Evolutionary conservation across 2,113 vertebrate species (phyloP).

Genomic region (Anolis carolinensis): DNA sequence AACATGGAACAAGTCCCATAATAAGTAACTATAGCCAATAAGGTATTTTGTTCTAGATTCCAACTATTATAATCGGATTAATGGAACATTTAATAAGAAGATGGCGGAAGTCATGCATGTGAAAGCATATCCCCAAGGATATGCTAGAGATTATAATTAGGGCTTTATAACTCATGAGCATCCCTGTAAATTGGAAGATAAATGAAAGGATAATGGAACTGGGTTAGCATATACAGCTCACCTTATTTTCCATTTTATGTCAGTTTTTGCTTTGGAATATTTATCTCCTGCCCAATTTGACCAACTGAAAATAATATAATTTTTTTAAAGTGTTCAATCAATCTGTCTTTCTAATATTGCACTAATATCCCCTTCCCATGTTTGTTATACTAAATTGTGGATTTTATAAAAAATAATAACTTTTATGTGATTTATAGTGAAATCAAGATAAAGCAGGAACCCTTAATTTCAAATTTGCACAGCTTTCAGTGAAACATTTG

Average conservation of each 20-base stretch:
- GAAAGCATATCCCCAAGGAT: too few relatives aligned
- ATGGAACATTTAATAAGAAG: too few relatives aligned
- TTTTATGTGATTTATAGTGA: neutral
- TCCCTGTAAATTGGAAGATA: neutral
- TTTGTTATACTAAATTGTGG: neutral
- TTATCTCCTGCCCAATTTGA: too few relatives aligned
- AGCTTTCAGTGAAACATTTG: too few relatives aligned
- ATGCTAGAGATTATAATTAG: too few relatives aligned
- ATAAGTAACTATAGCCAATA: too few relatives aligned
- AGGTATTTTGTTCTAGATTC: neutral
- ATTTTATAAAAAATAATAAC: too few relatives aligned
- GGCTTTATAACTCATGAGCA: too few relatives aligned
- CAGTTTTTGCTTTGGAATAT: neutral
- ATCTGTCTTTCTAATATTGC: neutral
- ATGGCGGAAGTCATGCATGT: too few relatives aligned
- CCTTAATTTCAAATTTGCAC: neutral
- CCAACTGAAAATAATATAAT: too few relatives aligned
- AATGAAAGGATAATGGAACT: neutral
- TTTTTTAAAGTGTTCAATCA: neutral
- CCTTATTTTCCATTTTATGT: constrained; percentile 15
- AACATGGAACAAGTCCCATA: neutral
- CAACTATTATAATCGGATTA: too few relatives aligned
- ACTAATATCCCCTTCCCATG: neutral
- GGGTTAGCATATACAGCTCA: neutral
- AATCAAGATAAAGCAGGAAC: neutral